A percentile compares a stretch with the other conserved stretches of the same genome.
Conservation (phyloP, 2,113 vertebrate genomes). For the Echinops telfairi region DNA sequence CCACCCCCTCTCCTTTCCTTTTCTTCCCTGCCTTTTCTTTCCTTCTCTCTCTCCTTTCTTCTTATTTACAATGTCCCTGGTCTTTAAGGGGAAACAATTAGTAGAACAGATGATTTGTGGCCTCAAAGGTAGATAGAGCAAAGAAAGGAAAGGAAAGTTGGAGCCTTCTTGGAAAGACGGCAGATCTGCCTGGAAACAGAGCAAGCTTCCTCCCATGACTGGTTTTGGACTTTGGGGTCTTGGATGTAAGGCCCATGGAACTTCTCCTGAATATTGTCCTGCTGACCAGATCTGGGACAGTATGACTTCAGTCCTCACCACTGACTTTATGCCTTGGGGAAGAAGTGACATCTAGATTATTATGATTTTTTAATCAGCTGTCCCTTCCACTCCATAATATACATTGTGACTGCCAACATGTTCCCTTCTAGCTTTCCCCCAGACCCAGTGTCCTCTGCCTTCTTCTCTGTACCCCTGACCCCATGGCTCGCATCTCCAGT, state of each 20-base stretch:
- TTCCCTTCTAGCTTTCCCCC: too few species aligned
- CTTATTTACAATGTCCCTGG: background rate
- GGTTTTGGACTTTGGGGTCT: background rate
- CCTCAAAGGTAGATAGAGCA: background rate
- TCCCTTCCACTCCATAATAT: background rate
- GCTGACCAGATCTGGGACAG: background rate
- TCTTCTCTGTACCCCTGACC: background rate
- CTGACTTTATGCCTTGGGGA: background rate
- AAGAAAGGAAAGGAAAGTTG: too few species aligned
- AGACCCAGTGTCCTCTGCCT: background rate
- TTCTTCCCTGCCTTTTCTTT: background rate
- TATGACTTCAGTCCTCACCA: background rate
- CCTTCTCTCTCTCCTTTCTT: background rate
- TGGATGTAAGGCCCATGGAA: background rate
- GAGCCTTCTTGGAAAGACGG: background rate
- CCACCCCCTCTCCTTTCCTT: background rate
- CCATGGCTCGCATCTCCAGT: background rate
- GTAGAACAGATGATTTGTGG: background rate
- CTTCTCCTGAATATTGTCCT: background rate
- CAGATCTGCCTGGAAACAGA: background rate
- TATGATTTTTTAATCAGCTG: background rate
- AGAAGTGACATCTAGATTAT: background rate
- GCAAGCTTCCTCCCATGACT: background rate
- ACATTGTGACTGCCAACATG: background rate
- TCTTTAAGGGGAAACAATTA: constrained; percentile 10